Evolutionary conservation across 2,888 invertebrate species (phyloP).

Genomic region (Drosophila lutescens): DNA sequence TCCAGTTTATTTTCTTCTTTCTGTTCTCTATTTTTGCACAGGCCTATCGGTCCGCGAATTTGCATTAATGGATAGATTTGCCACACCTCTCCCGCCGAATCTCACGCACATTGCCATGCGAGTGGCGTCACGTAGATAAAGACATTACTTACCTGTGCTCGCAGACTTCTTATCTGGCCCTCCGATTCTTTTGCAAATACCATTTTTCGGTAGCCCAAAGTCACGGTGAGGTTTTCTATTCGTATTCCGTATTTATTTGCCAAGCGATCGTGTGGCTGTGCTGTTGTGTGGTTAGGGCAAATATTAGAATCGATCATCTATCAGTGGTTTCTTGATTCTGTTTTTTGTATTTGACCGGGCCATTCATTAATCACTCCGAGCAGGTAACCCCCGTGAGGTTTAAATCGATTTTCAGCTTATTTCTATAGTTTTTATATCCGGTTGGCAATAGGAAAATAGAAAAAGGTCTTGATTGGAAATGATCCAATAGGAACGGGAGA

Average conservation of each 20-base stretch:
- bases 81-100: conserved; percentile 20
- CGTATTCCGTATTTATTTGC: conserved; percentile 40
- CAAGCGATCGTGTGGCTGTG: conserved; percentile 34
- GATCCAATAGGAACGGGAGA: conserved; percentile 13
- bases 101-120: conserved; percentile 15
- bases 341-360: conserved; percentile 1
- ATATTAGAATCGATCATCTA: conserved; percentile 45
- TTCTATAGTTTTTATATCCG: conserved; percentile 43
- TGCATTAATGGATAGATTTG: conserved; percentile 33
- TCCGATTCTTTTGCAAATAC: conserved; percentile 66
- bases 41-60: conserved; percentile 33
- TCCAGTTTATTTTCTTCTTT: conserved; percentile 65
- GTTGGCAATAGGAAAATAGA: conserved; percentile 35
- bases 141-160: conserved; percentile 30
- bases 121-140: conserved; percentile 34
- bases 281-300: conserved; percentile 30
- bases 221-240: conserved; percentile 32
- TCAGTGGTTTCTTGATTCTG: conserved; percentile 28
- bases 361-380: conserved; percentile 39
- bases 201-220: conserved; percentile 45
- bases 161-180: conserved; percentile 47
- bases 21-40: conserved; percentile 33
- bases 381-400: conserved; percentile 30
- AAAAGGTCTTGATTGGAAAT: background rate
- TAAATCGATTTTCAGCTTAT: conserved; percentile 22